Evolutionary conservation across 2,113 vertebrate species (phyloP).

Genomic region (Riparia riparia): DNA sequence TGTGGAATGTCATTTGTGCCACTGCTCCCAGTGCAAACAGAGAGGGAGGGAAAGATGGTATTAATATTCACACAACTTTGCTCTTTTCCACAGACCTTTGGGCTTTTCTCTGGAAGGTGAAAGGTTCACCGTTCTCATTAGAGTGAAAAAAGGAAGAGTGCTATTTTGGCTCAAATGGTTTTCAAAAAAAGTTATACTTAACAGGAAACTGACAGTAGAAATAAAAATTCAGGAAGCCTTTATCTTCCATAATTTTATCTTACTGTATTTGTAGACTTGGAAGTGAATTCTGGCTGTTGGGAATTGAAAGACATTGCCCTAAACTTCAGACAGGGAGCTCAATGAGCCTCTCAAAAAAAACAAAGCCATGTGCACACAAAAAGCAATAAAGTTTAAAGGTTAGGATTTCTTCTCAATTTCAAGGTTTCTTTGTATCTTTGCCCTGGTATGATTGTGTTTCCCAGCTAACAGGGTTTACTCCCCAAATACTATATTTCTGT

Average conservation of each 20-base stretch:
- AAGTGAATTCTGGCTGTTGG: slow-evolving; percentile 46
- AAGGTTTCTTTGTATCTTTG: slow-evolving; percentile 4
- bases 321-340: slow-evolving; percentile 62
- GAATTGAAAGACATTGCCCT: slow-evolving; percentile 57
- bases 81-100: not conserved
- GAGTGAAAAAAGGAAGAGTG: not conserved
- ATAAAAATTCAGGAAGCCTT: not conserved
- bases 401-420: slow-evolving; percentile 36
- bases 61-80: not conserved
- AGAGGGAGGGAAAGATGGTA: not conserved
- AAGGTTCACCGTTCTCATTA: not conserved
- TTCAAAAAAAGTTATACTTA: not conserved
- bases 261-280: slow-evolving; percentile 46
- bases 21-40: not conserved
- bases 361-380: slow-evolving; percentile 36
- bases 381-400: slow-evolving; percentile 50
- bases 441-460: not conserved
- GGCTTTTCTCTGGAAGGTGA: not conserved
- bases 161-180: not conserved
- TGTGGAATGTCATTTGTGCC: not conserved
- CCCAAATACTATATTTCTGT: not conserved
- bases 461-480: not conserved
- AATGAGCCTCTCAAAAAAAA: slow-evolving; percentile 39
- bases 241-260: slow-evolving; percentile 10
- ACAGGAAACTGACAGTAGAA: not conserved